These are phyloP conservation scores for Muscicapa comitata DNA, from an alignment of 2,797 vertebrate species.

Conservation along the genomic window DNA sequence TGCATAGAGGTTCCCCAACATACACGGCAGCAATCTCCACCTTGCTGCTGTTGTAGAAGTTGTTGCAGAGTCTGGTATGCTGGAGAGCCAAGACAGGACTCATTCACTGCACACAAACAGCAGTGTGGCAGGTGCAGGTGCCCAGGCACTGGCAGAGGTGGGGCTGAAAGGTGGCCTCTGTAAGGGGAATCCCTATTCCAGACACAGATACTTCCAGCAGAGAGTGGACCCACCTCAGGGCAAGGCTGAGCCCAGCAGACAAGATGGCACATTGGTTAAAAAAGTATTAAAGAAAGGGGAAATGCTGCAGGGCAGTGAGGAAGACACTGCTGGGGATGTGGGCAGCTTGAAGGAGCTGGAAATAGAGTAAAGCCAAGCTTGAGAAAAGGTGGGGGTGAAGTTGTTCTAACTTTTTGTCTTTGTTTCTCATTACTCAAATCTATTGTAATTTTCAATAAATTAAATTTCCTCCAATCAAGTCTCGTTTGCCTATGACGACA, in stretches of 20 bases:
- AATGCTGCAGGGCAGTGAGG: accelerated
- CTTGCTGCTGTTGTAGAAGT: neutral
- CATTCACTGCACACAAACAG: neutral
- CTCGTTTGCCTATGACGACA: neutral
- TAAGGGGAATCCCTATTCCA: neutral
- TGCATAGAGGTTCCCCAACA: neutral
- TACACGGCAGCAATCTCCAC: neutral
- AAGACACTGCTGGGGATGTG: neutral
- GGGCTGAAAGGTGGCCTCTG: neutral
- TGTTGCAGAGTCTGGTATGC: accelerated
- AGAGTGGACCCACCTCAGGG: neutral
- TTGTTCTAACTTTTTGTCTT: neutral
- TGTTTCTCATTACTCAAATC: neutral
- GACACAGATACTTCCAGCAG: neutral
- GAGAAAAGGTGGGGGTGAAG: neutral
- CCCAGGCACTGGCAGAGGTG: neutral
- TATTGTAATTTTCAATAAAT: neutral
- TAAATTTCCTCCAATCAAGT: neutral
- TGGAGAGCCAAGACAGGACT: neutral
- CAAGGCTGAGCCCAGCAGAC: neutral
- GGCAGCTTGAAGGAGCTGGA: neutral
- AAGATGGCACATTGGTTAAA: neutral
- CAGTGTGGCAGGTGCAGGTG: neutral
- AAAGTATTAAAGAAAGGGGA: neutral
- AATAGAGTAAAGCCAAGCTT: neutral